Conservation (phyloP, 2,888 invertebrate species). For the Drosophila dives region DNA sequence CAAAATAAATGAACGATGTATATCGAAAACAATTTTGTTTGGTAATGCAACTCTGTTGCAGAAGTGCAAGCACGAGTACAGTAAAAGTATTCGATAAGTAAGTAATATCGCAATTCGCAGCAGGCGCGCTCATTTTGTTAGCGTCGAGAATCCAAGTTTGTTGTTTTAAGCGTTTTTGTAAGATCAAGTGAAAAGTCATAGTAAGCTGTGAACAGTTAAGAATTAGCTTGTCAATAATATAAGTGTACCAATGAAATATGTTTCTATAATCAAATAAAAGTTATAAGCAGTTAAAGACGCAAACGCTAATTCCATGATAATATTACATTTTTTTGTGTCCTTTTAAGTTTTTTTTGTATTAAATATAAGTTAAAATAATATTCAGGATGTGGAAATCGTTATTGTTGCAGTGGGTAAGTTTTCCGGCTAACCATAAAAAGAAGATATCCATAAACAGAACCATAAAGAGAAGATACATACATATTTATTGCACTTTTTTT, state of each 20-base stretch:
- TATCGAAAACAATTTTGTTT: neutral
- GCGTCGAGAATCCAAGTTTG: constrained; percentile 14
- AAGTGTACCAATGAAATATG: too few relatives aligned
- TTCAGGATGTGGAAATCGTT: constrained; percentile 72
- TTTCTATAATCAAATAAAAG: neutral
- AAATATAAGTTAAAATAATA: constrained; percentile 49
- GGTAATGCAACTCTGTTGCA: neutral
- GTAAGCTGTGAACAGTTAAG: neutral
- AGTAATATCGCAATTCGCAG: constrained; percentile 7
- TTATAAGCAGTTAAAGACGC: neutral
- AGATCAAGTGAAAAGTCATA: neutral
- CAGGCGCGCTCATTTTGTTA: constrained; percentile 37
- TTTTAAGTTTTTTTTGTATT: neutral
- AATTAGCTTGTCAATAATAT: neutral
- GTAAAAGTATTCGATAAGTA: neutral
- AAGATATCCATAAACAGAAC: neutral
- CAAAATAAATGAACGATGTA: neutral
- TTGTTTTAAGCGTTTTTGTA: neutral
- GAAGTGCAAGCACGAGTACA: neutral
- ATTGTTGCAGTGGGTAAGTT: constrained; percentile 77
- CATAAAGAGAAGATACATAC: neutral
- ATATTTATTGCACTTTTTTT: neutral
- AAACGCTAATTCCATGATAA: neutral
- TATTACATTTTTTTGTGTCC: neutral
- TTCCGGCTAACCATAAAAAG: neutral